Evolutionary conservation across 2,113 vertebrate species (phyloP).

Genomic region (Mesoclemmys tuberculata): DNA sequence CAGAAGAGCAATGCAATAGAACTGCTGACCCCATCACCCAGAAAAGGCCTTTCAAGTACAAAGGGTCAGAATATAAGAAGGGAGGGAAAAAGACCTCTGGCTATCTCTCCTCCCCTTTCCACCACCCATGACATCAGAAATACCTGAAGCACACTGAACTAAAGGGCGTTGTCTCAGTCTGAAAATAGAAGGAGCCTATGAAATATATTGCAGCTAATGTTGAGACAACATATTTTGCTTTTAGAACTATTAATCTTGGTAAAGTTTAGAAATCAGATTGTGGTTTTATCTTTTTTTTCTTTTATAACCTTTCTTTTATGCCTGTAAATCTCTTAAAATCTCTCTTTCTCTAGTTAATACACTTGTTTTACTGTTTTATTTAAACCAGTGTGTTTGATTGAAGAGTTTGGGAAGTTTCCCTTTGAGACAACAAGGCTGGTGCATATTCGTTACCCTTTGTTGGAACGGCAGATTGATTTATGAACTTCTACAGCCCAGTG

Average conservation of each 20-base stretch:
- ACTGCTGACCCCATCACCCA: background rate
- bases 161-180: background rate
- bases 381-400: background rate
- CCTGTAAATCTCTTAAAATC: background rate
- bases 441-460: background rate
- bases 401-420: background rate
- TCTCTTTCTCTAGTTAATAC: background rate
- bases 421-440: background rate
- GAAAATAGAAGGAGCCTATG: background rate
- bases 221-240: too few relatives aligned
- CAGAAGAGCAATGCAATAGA: background rate
- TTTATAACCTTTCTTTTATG: background rate
- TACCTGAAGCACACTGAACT: background rate
- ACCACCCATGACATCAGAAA: background rate
- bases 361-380: background rate
- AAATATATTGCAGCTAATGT: background rate
- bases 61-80: background rate
- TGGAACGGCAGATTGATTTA: background rate
- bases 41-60: background rate
- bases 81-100: background rate
- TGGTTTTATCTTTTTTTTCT: background rate
- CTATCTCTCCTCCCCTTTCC: background rate
- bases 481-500: background rate
- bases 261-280: background rate
- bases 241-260: background rate